A percentile compares a stretch with the other conserved stretches of the same genome.
Evolutionary conservation across 2,797 vertebrate species (phyloP).

Genomic region (Lacerta agilis): DNA sequence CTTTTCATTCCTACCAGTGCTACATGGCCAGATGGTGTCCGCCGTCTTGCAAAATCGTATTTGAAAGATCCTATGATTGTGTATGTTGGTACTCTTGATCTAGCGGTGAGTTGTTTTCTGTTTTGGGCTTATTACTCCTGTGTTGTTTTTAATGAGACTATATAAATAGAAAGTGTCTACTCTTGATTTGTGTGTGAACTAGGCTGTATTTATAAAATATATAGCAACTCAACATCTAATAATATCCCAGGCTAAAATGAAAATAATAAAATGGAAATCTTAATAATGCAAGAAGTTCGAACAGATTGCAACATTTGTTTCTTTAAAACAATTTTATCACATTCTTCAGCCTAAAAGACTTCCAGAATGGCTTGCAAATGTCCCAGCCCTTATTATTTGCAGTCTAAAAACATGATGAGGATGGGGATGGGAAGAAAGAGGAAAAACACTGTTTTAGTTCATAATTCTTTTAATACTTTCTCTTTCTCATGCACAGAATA

Average conservation of each 20-base stretch:
- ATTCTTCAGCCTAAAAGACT: too few species aligned
- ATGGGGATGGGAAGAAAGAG: too few species aligned
- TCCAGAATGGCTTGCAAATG: too few species aligned
- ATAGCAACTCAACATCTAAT: not conserved
- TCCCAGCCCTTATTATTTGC: too few species aligned
- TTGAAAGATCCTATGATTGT: conserved; percentile 96
- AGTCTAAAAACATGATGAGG: too few species aligned
- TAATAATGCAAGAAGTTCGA: not conserved
- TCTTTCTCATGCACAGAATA: not conserved
- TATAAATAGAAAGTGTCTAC: not conserved
- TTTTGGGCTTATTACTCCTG: not conserved
- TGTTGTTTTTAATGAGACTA: not conserved
- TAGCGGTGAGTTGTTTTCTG: conserved; percentile 85
- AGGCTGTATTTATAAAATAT: not conserved
- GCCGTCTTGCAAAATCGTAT: conserved; percentile 90
- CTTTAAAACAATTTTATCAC: too few species aligned
- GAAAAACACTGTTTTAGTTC: not conserved
- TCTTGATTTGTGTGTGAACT: not conserved
- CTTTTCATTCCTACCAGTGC: conserved; percentile 80
- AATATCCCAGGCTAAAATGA: not conserved
- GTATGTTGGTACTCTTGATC: conserved; percentile 93
- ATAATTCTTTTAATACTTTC: not conserved
- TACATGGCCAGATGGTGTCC: conserved; percentile 93
- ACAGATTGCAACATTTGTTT: not conserved
- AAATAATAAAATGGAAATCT: not conserved